A percentile compares a stretch with the other conserved stretches of the same genome.
phyloP scores from a whole-genome alignment of 92 coral and sea anemone genomes.

The Heteractis magnifica region DNA sequence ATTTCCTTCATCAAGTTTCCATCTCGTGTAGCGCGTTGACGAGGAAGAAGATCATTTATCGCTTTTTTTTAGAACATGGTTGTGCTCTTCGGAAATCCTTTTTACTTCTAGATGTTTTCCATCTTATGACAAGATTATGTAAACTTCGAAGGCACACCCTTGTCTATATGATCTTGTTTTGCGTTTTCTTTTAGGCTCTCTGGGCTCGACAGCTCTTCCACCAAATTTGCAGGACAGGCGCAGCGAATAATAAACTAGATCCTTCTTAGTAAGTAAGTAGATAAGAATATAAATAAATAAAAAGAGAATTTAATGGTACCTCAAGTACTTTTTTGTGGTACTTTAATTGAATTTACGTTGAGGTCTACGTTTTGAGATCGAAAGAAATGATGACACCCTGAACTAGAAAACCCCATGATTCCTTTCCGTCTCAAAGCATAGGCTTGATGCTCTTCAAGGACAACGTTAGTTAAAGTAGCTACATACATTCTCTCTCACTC shows the following conservation, averaged over 20 bases:
- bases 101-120: slow-evolving; percentile 54
- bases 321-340: no score
- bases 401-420: no score
- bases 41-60: slow-evolving; percentile 40
- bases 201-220: neutral
- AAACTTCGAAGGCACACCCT: slow-evolving; percentile 60
- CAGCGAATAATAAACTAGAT: neutral
- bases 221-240: neutral
- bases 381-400: no score
- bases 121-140: slow-evolving; percentile 40
- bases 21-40: slow-evolving; percentile 48
- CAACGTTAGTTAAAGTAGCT: no score
- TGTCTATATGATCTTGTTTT: slow-evolving; percentile 56
- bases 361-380: no score
- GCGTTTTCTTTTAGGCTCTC: slow-evolving; percentile 19
- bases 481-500: no score
- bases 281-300: no score
- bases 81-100: slow-evolving; percentile 44
- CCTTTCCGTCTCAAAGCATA: no score
- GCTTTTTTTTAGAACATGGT: slow-evolving; percentile 31
- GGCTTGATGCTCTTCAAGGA: no score
- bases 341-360: no score
- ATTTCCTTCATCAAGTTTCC: slow-evolving; percentile 13
- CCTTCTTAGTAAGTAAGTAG: no score
- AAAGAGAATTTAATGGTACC: no score